Conservation (phyloP, 1,140 invertebrate species). For the Orchestia grillus region DNA sequence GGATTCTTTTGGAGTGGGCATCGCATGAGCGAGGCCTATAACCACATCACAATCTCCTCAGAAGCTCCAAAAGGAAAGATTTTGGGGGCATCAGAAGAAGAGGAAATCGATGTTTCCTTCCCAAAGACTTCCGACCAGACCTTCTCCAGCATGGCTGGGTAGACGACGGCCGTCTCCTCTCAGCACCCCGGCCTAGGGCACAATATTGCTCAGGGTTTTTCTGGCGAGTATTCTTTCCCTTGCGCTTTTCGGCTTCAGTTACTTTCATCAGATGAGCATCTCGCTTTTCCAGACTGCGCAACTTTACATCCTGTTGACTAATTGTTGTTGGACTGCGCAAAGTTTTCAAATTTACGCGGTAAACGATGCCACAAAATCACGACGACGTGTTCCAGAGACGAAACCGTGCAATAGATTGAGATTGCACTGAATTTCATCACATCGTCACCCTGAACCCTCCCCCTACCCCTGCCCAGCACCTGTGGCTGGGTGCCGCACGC, state of each 20-base stretch:
- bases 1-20: neutral
- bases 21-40: constrained; percentile 19
- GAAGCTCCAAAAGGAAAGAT: neutral
- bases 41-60: constrained; percentile 16
- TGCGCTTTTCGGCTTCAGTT: too few species aligned
- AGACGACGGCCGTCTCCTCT: neutral
- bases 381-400: neutral
- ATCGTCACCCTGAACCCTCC: too few species aligned
- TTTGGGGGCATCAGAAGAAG: constrained; percentile 1
- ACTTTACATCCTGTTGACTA: neutral
- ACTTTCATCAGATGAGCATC: neutral
- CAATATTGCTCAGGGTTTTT: neutral
- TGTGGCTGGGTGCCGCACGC: neutral
- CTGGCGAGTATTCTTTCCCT: neutral
- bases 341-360: neutral
- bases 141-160: neutral
- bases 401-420: neutral
- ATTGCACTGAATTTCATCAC: neutral
- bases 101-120: constrained; percentile 38
- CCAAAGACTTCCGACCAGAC: neutral
- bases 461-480: neutral
- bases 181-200: neutral
- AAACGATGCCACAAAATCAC: neutral
- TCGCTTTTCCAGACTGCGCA: neutral
- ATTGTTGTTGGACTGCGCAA: neutral